Base-by-base conservation (phyloP, 1,140 invertebrate species). In the Drosophila ogumai region DNA sequence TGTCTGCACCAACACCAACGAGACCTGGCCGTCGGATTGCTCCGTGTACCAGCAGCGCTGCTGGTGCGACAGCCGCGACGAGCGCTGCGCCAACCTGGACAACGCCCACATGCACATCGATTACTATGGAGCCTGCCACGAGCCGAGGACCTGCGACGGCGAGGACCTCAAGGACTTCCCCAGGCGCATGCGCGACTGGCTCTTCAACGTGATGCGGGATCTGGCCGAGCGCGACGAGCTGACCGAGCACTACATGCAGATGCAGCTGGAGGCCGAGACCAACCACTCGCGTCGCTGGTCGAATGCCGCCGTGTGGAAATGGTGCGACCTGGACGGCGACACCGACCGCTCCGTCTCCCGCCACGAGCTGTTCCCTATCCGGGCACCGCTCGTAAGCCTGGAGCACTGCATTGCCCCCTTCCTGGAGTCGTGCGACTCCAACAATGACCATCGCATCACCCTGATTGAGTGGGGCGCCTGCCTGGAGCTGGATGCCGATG, bases 381-480 rank as follows among this genome's bases (percentile, higher is more conserved):
- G 97, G 46, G 98, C 98, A 36, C 97, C 98, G 0, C 93, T 99
- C 36, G 96, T 99, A 94, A 95, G 97, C 17, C 94, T 99, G 91
- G 98, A 99, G 93, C 97, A 98, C 84, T 95, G 98, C 93, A 99
- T 99, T 91, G 97, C 97, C 47, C 97, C 98, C n/a, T 99, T 99
- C 94, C 94, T 99, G 34, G 96, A 99, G 92, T 94, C 94, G 5
- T 99, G 98, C 91, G 98, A 99, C 92, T 93, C 93, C 10, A 95
- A 99, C 72, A 94, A 96, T 78, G 96, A 99, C 93, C 98, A 98
- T 92, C 95, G 96, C 91, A 98, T 99, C 85, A 96, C 97, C 9
- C 94, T 99, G 41, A 93, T 95, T 65, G 98, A 99, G 93, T 99
- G 98, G 98, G 98, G 97, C 74, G 96, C 95, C 91, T 99, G 98